phyloP scores from a whole-genome alignment of 2,888 invertebrate species.

The Diogma glabrata region DNA sequence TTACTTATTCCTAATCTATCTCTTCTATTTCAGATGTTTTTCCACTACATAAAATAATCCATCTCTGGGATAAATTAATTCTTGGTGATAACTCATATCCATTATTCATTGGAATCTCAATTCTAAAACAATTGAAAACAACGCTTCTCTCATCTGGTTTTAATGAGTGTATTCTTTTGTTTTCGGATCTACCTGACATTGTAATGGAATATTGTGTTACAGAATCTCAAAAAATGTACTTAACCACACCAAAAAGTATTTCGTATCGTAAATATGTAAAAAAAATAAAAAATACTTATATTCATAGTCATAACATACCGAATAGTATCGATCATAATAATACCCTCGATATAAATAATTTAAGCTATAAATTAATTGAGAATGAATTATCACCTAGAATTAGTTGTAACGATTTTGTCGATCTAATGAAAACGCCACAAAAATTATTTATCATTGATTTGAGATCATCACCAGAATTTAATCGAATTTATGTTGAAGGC shows the following conservation, averaged over 20 bases:
- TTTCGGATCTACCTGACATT: slow-evolving; percentile 97
- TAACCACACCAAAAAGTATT: slow-evolving; percentile 77
- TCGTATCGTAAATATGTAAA: slow-evolving; percentile 69
- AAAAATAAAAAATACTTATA: too few species aligned
- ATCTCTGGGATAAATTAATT: slow-evolving; percentile 93
- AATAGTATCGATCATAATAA: background rate
- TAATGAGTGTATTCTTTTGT: slow-evolving; percentile 95
- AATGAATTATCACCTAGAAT: slow-evolving; percentile 71
- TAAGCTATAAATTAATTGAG: slow-evolving; percentile 56
- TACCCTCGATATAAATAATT: slow-evolving; percentile 46
- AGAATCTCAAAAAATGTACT: slow-evolving; percentile 76
- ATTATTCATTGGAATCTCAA: slow-evolving; percentile 86
- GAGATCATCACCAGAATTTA: slow-evolving; percentile 43
- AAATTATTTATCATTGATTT: slow-evolving; percentile 56
- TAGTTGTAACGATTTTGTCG: slow-evolving; percentile 71
- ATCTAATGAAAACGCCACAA: slow-evolving; percentile 48
- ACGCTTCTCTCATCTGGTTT: slow-evolving; percentile 82
- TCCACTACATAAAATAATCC: slow-evolving; percentile 93
- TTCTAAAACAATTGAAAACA: slow-evolving; percentile 75
- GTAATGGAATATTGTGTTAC: slow-evolving; percentile 88
- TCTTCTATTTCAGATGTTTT: slow-evolving; percentile 85
- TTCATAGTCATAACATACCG: too few species aligned
- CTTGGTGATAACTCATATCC: slow-evolving; percentile 90
- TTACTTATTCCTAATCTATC: background rate
- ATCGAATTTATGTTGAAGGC: slow-evolving; percentile 63